A percentile compares a stretch with the other conserved stretches of the same genome.
Evolutionary conservation across 2,888 invertebrate genomes (phyloP).

Genomic region (Morinoia aosen): DNA sequence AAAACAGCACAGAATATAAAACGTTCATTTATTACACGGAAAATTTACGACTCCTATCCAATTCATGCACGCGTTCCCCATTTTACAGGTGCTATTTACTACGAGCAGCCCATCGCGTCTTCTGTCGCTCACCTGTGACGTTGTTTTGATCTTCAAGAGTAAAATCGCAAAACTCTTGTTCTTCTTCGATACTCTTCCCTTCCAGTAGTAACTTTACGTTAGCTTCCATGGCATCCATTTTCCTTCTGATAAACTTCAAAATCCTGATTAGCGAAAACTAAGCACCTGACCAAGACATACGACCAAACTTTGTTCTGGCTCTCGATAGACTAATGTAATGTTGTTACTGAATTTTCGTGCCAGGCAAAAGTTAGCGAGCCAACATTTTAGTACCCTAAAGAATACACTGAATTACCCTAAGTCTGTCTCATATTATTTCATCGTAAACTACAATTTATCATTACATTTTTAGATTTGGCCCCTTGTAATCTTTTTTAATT

Average conservation of each 20-base stretch:
- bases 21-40: too few relatives aligned
- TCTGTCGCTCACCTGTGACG: slow-evolving; percentile 75
- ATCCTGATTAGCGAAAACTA: slow-evolving; percentile 59
- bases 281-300: neutral
- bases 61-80: too few relatives aligned
- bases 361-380: neutral
- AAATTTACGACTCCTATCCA: too few relatives aligned
- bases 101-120: neutral
- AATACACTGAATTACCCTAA: neutral
- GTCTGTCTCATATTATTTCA: too few relatives aligned
- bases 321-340: neutral
- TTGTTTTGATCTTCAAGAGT: slow-evolving; percentile 87
- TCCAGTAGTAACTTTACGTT: slow-evolving; percentile 66
- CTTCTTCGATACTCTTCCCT: slow-evolving; percentile 65
- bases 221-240: slow-evolving; percentile 66
- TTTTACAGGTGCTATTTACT: too few relatives aligned
- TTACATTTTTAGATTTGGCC: too few relatives aligned
- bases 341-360: neutral
- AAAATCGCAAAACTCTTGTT: slow-evolving; percentile 83
- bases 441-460: too few relatives aligned
- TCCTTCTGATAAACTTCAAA: slow-evolving; percentile 66
- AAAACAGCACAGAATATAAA: too few relatives aligned
- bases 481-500: too few relatives aligned
- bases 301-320: neutral
- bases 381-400: neutral